Evolutionary conservation across 2,888 invertebrate species (phyloP).

Genomic region (Diarsia mendica): DNA sequence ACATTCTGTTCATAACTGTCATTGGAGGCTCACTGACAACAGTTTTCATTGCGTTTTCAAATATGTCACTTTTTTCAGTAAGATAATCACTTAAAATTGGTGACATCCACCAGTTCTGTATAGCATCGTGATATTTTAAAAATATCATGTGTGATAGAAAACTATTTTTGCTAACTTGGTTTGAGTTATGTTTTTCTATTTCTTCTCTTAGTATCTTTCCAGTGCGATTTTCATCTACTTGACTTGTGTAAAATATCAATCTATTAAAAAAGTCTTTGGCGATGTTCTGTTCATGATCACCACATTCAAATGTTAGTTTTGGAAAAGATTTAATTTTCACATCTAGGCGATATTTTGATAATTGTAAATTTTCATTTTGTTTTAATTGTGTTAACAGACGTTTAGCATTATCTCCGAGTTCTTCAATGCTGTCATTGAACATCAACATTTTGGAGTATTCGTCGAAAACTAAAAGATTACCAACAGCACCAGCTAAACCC

Average conservation of each 20-base stretch:
- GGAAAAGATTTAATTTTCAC: constrained; percentile 8
- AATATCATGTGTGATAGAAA: constrained; percentile 2
- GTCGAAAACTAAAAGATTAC: constrained; percentile 9
- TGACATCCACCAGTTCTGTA: constrained; percentile 8
- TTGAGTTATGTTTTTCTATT: neutral
- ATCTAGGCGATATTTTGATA: neutral
- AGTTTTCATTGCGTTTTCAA: neutral
- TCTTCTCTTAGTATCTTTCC: constrained; percentile 3
- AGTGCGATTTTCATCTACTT: constrained; percentile 5
- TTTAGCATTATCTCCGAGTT: constrained; percentile 9
- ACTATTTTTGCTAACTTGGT: neutral
- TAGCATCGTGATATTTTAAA: constrained; percentile 12
- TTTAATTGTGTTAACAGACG: neutral
- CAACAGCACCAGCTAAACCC: constrained; percentile 5
- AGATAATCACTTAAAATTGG: neutral
- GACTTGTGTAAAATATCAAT: constrained; percentile 2
- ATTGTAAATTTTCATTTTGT: neutral
- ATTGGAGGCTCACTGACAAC: constrained; percentile 3
- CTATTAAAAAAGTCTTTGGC: constrained; percentile 4
- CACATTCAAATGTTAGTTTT: constrained; percentile 5
- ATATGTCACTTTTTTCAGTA: constrained; percentile 3
- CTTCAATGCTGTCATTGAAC: constrained; percentile 8
- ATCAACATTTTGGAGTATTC: constrained; percentile 8
- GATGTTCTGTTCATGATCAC: neutral
- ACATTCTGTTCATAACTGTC: constrained; percentile 17